Conservation (phyloP, 2,113 vertebrate species). For the Brachypodius melanocephalos region DNA sequence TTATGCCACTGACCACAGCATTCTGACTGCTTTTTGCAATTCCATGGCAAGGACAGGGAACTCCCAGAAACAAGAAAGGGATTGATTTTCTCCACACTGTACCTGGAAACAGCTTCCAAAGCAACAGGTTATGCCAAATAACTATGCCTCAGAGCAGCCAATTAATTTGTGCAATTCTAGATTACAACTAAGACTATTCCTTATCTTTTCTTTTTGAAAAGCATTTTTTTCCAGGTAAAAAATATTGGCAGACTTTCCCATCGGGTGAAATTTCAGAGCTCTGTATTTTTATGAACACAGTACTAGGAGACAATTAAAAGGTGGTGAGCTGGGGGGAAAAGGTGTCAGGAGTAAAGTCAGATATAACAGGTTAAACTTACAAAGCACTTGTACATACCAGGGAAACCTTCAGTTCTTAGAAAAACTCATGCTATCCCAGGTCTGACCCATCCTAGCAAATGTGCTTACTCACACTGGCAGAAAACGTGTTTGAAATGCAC, state of each 20-base stretch:
- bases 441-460: constrained; percentile 23
- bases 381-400: constrained; percentile 6
- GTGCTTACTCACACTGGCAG: neutral
- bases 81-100: constrained; percentile 17
- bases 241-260: neutral
- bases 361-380: neutral
- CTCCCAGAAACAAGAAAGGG: constrained; percentile 51
- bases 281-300: constrained; percentile 16
- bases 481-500: neutral
- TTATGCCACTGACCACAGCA: constrained; percentile 49
- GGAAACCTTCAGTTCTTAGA: constrained; percentile 48
- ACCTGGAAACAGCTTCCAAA: constrained; percentile 41
- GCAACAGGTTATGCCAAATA: neutral
- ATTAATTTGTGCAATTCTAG: constrained; percentile 24
- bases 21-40: constrained; percentile 41
- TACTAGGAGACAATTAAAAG: neutral
- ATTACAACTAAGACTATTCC: neutral
- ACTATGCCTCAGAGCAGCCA: neutral
- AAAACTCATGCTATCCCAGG: constrained; percentile 1
- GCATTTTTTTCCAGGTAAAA: constrained; percentile 36
- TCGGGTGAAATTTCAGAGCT: constrained; percentile 16
- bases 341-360: neutral
- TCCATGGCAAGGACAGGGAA: constrained; percentile 43
- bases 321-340: neutral
- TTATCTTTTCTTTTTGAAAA: constrained; percentile 21